Conservation (phyloP, 2,888 invertebrate species). For the Dicyrtomina minuta region DNA sequence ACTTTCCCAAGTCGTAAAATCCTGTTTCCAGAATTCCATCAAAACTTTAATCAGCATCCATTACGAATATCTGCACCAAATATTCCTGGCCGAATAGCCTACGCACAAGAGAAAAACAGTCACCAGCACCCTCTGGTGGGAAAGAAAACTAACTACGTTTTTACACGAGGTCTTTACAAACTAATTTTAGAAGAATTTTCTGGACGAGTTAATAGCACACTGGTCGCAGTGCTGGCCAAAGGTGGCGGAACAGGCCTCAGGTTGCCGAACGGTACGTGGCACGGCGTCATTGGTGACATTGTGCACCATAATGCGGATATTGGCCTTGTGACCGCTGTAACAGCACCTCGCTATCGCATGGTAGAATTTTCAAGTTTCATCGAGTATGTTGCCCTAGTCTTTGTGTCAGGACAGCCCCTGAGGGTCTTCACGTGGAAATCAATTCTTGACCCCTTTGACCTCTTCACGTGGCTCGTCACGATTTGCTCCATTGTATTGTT, state of each 20-base stretch:
- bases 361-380: constrained; percentile 3
- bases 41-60: neutral
- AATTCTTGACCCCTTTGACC: neutral
- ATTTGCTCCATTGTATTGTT: neutral
- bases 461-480: neutral
- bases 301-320: constrained; percentile 14
- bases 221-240: neutral
- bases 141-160: neutral
- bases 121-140: too few species aligned
- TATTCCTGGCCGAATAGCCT: constrained; percentile 3
- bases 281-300: constrained; percentile 32
- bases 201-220: neutral
- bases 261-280: constrained; percentile 29
- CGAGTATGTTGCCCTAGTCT: neutral
- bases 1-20: neutral
- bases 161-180: constrained; percentile 5
- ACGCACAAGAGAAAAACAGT: too few species aligned
- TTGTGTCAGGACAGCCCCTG: neutral
- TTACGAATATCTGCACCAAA: neutral
- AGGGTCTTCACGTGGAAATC: constrained; percentile 11
- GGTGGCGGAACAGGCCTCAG: constrained; percentile 33
- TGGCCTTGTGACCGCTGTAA: constrained; percentile 24
- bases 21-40: constrained; percentile 1
- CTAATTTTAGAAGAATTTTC: neutral
- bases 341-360: neutral